Evolutionary conservation across 2,888 invertebrate species (phyloP).

Genomic region (Drosophila borborema): DNA sequence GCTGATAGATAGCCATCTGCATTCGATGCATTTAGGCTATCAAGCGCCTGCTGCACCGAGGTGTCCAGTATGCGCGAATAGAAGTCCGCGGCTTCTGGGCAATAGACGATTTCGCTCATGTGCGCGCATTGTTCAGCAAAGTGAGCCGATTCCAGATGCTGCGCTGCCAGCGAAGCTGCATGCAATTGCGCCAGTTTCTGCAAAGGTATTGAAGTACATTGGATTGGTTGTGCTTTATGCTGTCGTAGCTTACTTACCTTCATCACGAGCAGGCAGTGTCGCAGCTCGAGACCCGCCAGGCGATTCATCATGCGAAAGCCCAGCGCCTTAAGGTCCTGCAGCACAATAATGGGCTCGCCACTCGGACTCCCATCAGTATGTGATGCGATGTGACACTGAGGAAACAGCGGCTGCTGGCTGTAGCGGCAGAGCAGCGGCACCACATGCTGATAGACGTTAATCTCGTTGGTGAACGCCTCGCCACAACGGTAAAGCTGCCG

Average conservation of each 20-base stretch:
- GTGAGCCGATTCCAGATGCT: slow-evolving; percentile 62
- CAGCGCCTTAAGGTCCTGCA: slow-evolving; percentile 81
- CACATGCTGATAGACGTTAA: slow-evolving; percentile 80
- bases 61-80: slow-evolving; percentile 78
- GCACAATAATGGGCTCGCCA: slow-evolving; percentile 76
- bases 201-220: slow-evolving; percentile 5
- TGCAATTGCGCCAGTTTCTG: slow-evolving; percentile 83
- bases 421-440: slow-evolving; percentile 79
- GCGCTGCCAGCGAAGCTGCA: slow-evolving; percentile 82
- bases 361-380: slow-evolving; percentile 70
- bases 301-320: slow-evolving; percentile 82
- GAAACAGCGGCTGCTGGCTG: slow-evolving; percentile 67
- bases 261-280: slow-evolving; percentile 82
- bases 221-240: neutral
- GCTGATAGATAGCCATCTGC: slow-evolving; percentile 76
- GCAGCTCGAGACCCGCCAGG: slow-evolving; percentile 75
- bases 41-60: slow-evolving; percentile 81
- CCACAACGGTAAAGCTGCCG: slow-evolving; percentile 83
- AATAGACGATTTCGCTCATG: slow-evolving; percentile 83
- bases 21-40: slow-evolving; percentile 79
- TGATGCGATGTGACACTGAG: slow-evolving; percentile 81
- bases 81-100: slow-evolving; percentile 79
- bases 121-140: slow-evolving; percentile 68
- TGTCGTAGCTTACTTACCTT: slow-evolving; percentile 61
- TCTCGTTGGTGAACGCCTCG: slow-evolving; percentile 84